These are phyloP conservation scores for Harlomillsia oculata DNA, from an alignment of 1,140 invertebrate species.

Conservation along the genomic window DNA sequence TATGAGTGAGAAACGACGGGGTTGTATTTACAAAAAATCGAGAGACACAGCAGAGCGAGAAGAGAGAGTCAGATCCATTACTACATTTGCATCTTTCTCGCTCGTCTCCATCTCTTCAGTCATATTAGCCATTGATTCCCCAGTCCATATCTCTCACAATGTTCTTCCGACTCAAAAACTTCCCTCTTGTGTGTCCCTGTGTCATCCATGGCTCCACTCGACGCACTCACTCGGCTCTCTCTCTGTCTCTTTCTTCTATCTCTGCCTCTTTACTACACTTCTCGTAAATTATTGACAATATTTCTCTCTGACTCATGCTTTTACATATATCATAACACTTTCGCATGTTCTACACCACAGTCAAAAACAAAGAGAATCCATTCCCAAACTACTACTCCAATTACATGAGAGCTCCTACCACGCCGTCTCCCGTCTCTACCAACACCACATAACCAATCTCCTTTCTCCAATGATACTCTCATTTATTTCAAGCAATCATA, in stretches of 20 bases:
- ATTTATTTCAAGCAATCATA: too few relatives aligned
- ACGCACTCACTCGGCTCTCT: neutral
- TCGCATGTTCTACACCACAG: slow-evolving; percentile 9
- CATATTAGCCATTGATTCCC: slow-evolving; percentile 32
- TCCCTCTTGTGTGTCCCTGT: neutral
- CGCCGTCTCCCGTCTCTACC: too few relatives aligned
- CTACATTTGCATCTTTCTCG: slow-evolving; percentile 32
- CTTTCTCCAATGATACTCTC: too few relatives aligned
- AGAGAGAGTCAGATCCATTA: slow-evolving; percentile 28
- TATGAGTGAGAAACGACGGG: slow-evolving; percentile 17
- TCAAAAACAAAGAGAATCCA: slow-evolving; percentile 30
- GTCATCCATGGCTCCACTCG: neutral
- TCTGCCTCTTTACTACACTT: slow-evolving; percentile 7
- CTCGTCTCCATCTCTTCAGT: slow-evolving; percentile 9
- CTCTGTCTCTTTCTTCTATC: slow-evolving; percentile 4
- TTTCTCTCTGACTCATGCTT: slow-evolving; percentile 26
- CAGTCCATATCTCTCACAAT: neutral
- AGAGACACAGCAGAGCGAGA: slow-evolving; percentile 10
- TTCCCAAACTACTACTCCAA: neutral
- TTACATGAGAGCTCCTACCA: too few relatives aligned
- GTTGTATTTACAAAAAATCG: slow-evolving; percentile 27
- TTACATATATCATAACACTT: slow-evolving; percentile 31
- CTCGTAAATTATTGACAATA: slow-evolving; percentile 34
- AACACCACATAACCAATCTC: too few relatives aligned
- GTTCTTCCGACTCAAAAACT: neutral